phyloP scores from a whole-genome alignment of 1,140 invertebrate species.

The Orchestia grillus region DNA sequence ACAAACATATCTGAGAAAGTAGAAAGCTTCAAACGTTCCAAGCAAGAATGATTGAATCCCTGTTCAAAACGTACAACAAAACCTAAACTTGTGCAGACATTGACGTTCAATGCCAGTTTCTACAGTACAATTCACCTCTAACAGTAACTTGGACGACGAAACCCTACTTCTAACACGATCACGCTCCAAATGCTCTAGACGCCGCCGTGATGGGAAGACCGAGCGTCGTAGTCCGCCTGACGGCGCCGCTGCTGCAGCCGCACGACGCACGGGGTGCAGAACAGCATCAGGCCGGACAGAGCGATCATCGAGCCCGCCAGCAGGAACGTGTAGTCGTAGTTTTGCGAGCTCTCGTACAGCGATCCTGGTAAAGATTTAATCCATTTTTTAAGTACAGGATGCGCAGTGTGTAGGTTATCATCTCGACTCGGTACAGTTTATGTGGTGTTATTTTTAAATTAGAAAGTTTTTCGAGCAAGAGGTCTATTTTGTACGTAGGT shows the following conservation, averaged over 20 bases:
- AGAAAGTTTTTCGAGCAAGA: too few relatives aligned
- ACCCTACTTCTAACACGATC: slow-evolving; percentile 5
- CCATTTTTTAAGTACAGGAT: not conserved
- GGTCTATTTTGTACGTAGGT: too few relatives aligned
- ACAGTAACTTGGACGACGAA: not conserved
- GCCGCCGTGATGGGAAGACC: not conserved
- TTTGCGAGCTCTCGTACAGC: slow-evolving; percentile 82
- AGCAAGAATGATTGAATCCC: not conserved
- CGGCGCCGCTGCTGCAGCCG: slow-evolving; percentile 64
- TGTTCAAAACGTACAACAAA: not conserved
- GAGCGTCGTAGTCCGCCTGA: not conserved
- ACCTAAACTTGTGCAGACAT: not conserved
- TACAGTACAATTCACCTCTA: not conserved
- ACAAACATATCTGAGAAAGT: not conserved
- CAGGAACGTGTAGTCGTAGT: slow-evolving; percentile 87
- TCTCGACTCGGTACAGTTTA: too few relatives aligned
- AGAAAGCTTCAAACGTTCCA: not conserved
- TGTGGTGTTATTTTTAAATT: too few relatives aligned
- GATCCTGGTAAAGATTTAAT: slow-evolving; percentile 79
- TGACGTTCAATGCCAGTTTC: not conserved
- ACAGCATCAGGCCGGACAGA: slow-evolving; percentile 89
- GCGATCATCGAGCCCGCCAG: slow-evolving; percentile 86
- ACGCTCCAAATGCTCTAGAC: not conserved
- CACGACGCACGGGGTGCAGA: slow-evolving; percentile 85
- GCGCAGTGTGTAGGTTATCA: not conserved